Percentiles rank a stretch among this genome's conserved stretches.
phyloP scores from a whole-genome alignment of 1,140 invertebrate genomes.

The Pectinophora gossypiella region DNA sequence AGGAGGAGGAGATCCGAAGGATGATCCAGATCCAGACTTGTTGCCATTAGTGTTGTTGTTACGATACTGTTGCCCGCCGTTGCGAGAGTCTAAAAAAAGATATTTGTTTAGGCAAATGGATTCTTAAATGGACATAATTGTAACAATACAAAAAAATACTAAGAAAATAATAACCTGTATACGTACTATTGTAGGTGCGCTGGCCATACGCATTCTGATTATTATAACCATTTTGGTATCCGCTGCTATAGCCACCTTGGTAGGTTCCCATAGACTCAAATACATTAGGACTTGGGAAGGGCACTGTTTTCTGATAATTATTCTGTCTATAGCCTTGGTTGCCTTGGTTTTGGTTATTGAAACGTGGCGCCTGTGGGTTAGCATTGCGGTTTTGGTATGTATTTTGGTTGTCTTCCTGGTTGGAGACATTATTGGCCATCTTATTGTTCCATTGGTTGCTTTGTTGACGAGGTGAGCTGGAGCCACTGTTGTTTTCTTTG shows the following conservation, averaged over 20 bases:
- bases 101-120: too few relatives aligned
- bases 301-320: constrained; percentile 60
- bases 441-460: constrained; percentile 72
- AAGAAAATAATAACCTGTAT: too few relatives aligned
- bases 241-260: constrained; percentile 68
- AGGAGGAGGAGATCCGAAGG: constrained; percentile 61
- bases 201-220: constrained; percentile 67
- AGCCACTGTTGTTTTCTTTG: constrained; percentile 67
- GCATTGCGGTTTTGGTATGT: constrained; percentile 51
- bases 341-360: constrained; percentile 56
- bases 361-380: constrained; percentile 60
- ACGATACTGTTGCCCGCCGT: constrained; percentile 55
- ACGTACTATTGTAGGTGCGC: constrained; percentile 55
- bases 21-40: constrained; percentile 57
- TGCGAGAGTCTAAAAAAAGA: constrained; percentile 42
- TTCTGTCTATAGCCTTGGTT: constrained; percentile 60
- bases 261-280: constrained; percentile 68
- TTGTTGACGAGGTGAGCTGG: constrained; percentile 58
- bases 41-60: constrained; percentile 52
- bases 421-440: constrained; percentile 42
- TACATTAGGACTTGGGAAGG: constrained; percentile 65
- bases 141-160: too few relatives aligned
- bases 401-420: constrained; percentile 44
- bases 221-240: constrained; percentile 66
- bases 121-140: too few relatives aligned